Conservation (phyloP, 2,797 vertebrate species). For the Euthynnus affinis region DNA sequence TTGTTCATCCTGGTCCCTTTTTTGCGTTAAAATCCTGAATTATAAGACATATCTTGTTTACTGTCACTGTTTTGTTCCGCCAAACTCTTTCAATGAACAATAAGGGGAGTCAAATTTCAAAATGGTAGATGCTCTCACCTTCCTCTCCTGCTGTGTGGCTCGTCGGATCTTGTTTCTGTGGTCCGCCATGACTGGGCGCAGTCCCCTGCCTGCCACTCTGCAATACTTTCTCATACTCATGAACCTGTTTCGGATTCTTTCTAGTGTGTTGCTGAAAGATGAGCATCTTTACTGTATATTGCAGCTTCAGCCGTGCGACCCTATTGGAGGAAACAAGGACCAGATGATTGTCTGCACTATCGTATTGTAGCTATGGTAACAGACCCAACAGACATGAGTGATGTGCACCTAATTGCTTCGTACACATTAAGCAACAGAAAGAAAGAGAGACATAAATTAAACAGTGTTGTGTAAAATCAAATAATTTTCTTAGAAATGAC, state of each 20-base stretch:
- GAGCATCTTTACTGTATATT: conserved; percentile 95
- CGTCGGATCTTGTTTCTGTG: conserved; percentile 81
- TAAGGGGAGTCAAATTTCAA: conserved; percentile 86
- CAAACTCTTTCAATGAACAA: conserved; percentile 80
- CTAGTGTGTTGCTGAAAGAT: conserved; percentile 92
- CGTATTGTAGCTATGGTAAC: conserved; percentile 98
- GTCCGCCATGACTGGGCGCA: conserved; percentile 93
- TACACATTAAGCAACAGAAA: conserved; percentile 77
- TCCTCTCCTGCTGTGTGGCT: conserved; percentile 87
- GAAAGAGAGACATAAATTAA: conserved; percentile 46
- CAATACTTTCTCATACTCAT: conserved; percentile 89
- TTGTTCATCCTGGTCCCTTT: conserved; percentile 57
- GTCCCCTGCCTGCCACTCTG: conserved; percentile 84
- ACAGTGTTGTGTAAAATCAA: neutral
- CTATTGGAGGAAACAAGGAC: conserved; percentile 95
- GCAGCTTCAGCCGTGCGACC: conserved; percentile 91
- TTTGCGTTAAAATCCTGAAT: conserved; percentile 61
- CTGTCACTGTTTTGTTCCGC: conserved; percentile 74
- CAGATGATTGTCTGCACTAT: conserved; percentile 95
- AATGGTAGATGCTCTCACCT: conserved; percentile 92
- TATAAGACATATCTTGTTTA: conserved; percentile 79
- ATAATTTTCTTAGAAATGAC: neutral
- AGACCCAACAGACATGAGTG: conserved; percentile 91
- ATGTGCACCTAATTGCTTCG: conserved; percentile 90
- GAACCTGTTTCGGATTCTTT: conserved; percentile 90